phyloP scores from a whole-genome alignment of 2,797 vertebrate species.

The Acanthis flammea region DNA sequence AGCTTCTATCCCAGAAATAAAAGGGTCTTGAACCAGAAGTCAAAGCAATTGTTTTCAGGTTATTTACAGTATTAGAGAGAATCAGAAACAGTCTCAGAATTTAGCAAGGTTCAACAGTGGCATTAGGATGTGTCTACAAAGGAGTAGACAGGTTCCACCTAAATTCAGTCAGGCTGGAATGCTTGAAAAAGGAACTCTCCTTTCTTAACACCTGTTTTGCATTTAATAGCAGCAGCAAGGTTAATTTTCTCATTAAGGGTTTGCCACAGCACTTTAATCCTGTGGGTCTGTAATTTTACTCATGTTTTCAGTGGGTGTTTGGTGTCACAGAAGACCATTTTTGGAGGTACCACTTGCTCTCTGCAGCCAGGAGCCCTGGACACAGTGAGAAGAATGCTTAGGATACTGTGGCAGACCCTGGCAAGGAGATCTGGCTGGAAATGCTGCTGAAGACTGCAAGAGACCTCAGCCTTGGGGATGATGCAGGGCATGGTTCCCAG shows the following conservation, averaged over 20 bases:
- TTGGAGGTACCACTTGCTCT: background rate
- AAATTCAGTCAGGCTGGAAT: background rate
- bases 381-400: background rate
- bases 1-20: background rate
- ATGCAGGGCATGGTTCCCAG: background rate
- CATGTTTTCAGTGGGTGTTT: background rate
- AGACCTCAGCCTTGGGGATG: background rate
- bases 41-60: background rate
- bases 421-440: background rate
- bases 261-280: background rate
- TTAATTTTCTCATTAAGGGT: background rate
- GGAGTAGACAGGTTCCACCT: background rate
- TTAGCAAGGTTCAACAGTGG: background rate
- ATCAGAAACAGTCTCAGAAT: background rate
- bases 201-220: background rate
- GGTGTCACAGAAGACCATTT: background rate
- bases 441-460: accelerated
- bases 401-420: background rate
- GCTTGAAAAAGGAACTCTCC: background rate
- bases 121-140: background rate
- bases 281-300: background rate
- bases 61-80: background rate
- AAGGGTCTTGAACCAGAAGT: background rate
- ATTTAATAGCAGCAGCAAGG: background rate
- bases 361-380: background rate